Evolutionary conservation across 64 coral and sea anemone species (phyloP), one percentile per base, ranked within the genome.

Genomic region (Porites lutea): DNA sequence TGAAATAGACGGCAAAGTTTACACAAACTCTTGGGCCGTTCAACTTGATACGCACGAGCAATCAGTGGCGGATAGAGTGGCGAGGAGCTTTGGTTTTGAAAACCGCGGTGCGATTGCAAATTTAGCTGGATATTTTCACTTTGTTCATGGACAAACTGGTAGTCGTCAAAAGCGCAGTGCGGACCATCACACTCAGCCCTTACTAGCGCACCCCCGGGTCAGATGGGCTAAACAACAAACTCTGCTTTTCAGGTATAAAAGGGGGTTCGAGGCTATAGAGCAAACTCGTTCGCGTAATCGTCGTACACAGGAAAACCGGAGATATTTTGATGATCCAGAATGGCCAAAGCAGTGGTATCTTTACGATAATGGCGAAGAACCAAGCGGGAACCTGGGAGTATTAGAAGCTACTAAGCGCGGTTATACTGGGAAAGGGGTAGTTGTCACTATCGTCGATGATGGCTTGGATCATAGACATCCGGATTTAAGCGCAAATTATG

Each of bases 271-370:
- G 60, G 74, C 68, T 16, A 44, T 79, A 6, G 73, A 67, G 13
- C 23, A 52, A 23, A 44, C 13, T 2, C 2, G 43, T 63, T 12
- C 66, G 0, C 76, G 62, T 12, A 52, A 18, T 4, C 45, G 53
- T 0, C 61, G 72, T n/a, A 70, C 74, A 50, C 51, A 89, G 19
- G 63, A 78, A 59, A 23, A 76, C 44, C 5, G 55, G 8, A 86
- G 44, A 89, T 71, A 71, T 51, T 83, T 64, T 14, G 58, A 82
- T 75, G 96, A 98, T 88, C 96, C 94, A 8, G 50, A 44, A 54
- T 87, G 95, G 61, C n/a, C n/a, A 2, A 67, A 95, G 21, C 81
- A 98, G 57, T 98, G 96, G 96, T 98, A 98, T 73, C 53, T 98
- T 16, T 72, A 86, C 18, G 90, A 88, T 44, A 78, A 43, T 53